Evolutionary conservation across 2,113 vertebrate species (phyloP).

Genomic region (Scopus umbretta): DNA sequence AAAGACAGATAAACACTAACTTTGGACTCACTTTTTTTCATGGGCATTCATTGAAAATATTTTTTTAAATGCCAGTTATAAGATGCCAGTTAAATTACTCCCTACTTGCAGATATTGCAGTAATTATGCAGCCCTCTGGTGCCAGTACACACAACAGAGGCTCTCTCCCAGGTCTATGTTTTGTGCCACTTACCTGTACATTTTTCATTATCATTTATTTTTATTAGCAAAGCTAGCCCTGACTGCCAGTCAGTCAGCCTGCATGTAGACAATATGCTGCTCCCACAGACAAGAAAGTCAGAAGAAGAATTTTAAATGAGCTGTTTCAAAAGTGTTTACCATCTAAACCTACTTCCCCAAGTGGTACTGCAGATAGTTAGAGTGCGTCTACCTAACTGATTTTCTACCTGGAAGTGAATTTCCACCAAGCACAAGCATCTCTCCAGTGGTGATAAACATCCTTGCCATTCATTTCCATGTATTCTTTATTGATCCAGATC

Average conservation of each 20-base stretch:
- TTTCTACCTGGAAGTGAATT: not conserved
- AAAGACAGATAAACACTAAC: not conserved
- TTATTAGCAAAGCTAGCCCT: not conserved
- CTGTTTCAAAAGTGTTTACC: not conserved
- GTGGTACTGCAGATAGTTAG: not conserved
- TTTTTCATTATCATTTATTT: conserved; percentile 4
- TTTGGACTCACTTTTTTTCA: not conserved
- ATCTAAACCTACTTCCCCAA: not conserved
- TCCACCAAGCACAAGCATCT: not conserved
- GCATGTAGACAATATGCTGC: not conserved
- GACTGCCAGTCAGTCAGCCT: not conserved
- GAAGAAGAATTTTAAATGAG: conserved; percentile 12
- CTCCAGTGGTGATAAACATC: not conserved
- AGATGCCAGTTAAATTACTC: not conserved
- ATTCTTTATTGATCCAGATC: not conserved
- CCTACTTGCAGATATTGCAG: not conserved
- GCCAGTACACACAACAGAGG: not conserved
- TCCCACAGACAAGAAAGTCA: not conserved
- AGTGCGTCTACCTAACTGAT: not conserved
- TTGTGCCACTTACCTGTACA: not conserved
- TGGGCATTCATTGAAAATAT: not conserved
- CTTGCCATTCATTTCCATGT: not conserved
- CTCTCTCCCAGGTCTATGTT: not conserved
- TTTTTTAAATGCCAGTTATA: too few species aligned
- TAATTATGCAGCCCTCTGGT: not conserved